Base-by-base conservation (phyloP, 1,140 invertebrate genomes). In the Ooceraea biroi region DNA sequence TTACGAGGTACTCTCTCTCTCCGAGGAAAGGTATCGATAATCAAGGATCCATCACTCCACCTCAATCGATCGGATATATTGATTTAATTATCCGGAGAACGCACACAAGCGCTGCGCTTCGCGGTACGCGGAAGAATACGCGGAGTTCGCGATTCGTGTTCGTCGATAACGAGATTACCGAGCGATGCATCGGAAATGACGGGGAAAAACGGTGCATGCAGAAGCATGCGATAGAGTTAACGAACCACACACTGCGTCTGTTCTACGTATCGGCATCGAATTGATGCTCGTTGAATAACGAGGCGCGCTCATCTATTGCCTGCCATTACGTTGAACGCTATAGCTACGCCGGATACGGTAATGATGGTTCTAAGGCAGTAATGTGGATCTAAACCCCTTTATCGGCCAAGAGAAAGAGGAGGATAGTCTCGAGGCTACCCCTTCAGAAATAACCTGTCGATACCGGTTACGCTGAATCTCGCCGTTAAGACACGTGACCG, bases 381-480 rank as follows among this genome's bases (percentile, higher is more conserved):
- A 88, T 88, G 73, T 57, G 63, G 44, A 57, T 76, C 69, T 82
- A 88, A 74, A 88, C 69, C 86, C 82, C 69, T 85, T 87, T 74
- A 84, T 88, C 74, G 74, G 19, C 27, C 61, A 10, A 1, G 73
- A 11, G 46, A 52, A 30, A 12, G 61, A n/a, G n/a, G 30, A n/a
- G 3, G 27, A n/a, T 30, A 55, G 48, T n/a, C n/a, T 25, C 65
- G 57, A 73, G 52, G 44, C 72, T 61, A 71, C 55, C 83, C 82
- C 78, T 85, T 76, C 69, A 76, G 74, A 85, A 88, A 76, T 85
- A 88, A 85, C 68, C 86, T 71, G 82, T 36, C 82, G 74, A 88
- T 88, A 85, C 52, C 76, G 82, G 52, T 84, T 57, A 57, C 30
- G 58, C n/a, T 63, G 82, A 78, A 84, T 87, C 86, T 66, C 66